A percentile compares a stretch with the other conserved stretches of the same genome.
These are phyloP conservation scores for Arizona elegans DNA, from an alignment of 2,113 vertebrate genomes.

Conservation along the genomic window DNA sequence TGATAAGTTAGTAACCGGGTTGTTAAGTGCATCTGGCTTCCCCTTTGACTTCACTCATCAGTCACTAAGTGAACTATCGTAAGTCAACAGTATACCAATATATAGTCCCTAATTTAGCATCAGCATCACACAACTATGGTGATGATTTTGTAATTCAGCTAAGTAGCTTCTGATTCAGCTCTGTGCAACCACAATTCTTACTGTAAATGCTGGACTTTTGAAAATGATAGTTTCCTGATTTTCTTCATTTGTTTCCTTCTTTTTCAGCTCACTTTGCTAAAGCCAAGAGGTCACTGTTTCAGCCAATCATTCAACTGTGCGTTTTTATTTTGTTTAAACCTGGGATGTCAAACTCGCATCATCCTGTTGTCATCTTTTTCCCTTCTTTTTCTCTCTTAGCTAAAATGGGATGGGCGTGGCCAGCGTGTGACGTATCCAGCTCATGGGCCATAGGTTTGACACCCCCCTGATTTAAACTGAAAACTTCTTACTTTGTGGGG, in stretches of 20 bases:
- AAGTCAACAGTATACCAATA: too few species aligned
- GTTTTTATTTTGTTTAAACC: neutral
- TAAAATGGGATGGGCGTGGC: too few species aligned
- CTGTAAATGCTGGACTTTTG: neutral
- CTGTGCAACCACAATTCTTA: neutral
- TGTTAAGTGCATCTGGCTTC: too few species aligned
- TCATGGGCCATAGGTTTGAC: too few species aligned
- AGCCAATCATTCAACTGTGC: neutral
- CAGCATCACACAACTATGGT: neutral
- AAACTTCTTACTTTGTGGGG: neutral
- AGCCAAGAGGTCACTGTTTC: neutral
- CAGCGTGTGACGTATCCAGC: too few species aligned
- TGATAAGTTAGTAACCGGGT: too few species aligned
- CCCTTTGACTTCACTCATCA: too few species aligned
- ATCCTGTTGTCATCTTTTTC: too few species aligned
- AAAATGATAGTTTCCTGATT: neutral
- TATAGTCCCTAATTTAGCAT: neutral
- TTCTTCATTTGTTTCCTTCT: neutral
- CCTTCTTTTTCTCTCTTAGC: too few species aligned
- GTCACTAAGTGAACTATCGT: too few species aligned
- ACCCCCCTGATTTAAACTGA: neutral
- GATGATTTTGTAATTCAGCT: neutral
- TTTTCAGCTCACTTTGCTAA: neutral
- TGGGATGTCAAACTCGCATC: too few species aligned
- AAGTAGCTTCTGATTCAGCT: neutral